phyloP scores from a whole-genome alignment of 2,113 vertebrate genomes.

The Ptilonorhynchus violaceus region DNA sequence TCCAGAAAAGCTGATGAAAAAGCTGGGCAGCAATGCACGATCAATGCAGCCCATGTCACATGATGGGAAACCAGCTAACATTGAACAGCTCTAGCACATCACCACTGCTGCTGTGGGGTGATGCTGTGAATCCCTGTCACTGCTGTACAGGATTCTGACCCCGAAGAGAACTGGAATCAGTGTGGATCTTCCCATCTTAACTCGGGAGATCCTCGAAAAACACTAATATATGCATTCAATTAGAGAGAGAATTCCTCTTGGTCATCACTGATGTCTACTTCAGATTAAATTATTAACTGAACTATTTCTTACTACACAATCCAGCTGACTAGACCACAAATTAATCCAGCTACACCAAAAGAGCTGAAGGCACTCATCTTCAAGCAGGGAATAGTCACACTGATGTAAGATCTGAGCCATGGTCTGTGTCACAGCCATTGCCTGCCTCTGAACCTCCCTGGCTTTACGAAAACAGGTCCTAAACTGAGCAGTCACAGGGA shows the following conservation, averaged over 20 bases:
- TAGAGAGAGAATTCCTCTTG: not conserved
- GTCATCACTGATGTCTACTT: not conserved
- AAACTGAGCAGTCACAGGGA: not conserved
- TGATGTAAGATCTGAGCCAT: not conserved
- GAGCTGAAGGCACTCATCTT: not conserved
- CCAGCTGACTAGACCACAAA: not conserved
- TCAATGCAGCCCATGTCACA: not conserved
- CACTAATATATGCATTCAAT: not conserved
- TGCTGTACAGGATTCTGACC: not conserved
- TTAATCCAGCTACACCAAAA: not conserved
- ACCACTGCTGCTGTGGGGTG: not conserved
- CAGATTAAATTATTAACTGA: not conserved
- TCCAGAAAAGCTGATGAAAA: not conserved
- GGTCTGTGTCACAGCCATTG: not conserved
- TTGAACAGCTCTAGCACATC: not conserved
- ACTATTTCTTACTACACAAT: not conserved
- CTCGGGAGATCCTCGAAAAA: not conserved
- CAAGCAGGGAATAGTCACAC: not conserved
- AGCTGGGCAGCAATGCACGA: not conserved
- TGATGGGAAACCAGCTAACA: not conserved
- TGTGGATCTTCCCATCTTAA: not conserved
- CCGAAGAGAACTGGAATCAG: not conserved
- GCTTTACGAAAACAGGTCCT: not conserved
- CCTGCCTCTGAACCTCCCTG: not conserved
- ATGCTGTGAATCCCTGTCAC: not conserved